Conservation (phyloP, 1,140 invertebrate genomes). For the Chrysopa pallens region DNA sequence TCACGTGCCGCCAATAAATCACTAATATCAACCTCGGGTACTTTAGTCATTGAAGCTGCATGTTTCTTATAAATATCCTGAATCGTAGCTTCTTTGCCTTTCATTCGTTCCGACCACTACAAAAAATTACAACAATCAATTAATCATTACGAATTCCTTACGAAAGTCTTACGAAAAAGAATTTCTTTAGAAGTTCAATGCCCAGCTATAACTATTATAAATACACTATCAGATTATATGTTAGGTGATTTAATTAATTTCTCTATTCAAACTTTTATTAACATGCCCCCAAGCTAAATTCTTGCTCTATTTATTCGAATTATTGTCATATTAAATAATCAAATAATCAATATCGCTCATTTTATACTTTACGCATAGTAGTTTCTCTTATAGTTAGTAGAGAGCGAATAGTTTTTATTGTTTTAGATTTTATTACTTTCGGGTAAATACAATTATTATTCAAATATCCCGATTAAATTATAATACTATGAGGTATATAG, state of each 20-base stretch:
- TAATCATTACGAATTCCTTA: slow-evolving; percentile 4
- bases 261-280: no score
- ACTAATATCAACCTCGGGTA: slow-evolving; percentile 43
- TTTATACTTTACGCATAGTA: no score
- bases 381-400: no score
- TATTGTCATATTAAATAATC: no score
- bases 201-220: background rate
- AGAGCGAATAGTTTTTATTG: no score
- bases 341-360: no score
- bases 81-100: slow-evolving; percentile 53
- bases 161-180: background rate
- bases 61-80: slow-evolving; percentile 47
- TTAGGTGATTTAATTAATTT: no score
- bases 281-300: no score
- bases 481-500: background rate
- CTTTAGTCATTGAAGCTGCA: slow-evolving; percentile 37
- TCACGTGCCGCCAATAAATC: slow-evolving; percentile 67
- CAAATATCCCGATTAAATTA: background rate
- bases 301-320: no score
- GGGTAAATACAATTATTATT: background rate
- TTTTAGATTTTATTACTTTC: background rate
- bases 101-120: slow-evolving; percentile 72
- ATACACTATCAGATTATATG: slow-evolving; percentile 2
- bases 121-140: slow-evolving; percentile 10
- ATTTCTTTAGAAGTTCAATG: no score